Evolutionary conservation across 2,888 invertebrate species (phyloP).

Genomic region (Lycophotia porphyrea): DNA sequence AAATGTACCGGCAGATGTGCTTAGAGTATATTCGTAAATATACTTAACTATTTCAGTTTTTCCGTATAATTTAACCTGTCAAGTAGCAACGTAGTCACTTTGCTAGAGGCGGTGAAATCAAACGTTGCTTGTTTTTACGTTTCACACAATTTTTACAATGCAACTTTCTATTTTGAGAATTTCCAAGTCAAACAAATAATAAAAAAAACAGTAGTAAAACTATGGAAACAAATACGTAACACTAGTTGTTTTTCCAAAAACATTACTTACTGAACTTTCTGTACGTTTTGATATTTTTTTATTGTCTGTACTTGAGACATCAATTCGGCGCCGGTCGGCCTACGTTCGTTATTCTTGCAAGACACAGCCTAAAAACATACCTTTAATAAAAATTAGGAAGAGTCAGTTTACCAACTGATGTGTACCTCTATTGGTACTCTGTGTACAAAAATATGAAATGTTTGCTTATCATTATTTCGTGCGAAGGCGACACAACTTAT

Average conservation of each 20-base stretch:
- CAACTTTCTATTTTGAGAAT: not conserved
- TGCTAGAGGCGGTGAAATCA: not conserved
- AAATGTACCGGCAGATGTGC: not conserved
- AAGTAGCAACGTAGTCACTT: fast-evolving
- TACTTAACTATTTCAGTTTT: no score
- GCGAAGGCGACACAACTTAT: constrained; percentile 52
- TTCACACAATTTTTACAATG: not conserved
- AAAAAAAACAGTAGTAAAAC: constrained; percentile 29
- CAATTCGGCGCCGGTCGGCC: constrained; percentile 62
- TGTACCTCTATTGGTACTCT: constrained; percentile 13
- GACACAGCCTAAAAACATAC: constrained; percentile 45
- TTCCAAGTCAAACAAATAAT: constrained; percentile 16
- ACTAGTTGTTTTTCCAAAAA: constrained; percentile 25
- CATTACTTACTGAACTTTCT: constrained; percentile 54
- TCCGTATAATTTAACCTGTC: not conserved
- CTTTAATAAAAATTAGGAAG: constrained; percentile 17
- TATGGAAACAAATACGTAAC: constrained; percentile 6
- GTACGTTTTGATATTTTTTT: constrained; percentile 46
- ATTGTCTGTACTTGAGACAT: constrained; percentile 62
- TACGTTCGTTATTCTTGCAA: constrained; percentile 53
- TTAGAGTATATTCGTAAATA: not conserved
- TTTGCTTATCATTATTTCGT: constrained; percentile 70
- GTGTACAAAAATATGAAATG: constrained; percentile 58
- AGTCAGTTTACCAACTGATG: constrained; percentile 27
- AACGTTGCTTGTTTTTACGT: not conserved